These are phyloP conservation scores for Tamias sibiricus DNA, from an alignment of 2,113 vertebrate genomes.

Conservation along the genomic window DNA sequence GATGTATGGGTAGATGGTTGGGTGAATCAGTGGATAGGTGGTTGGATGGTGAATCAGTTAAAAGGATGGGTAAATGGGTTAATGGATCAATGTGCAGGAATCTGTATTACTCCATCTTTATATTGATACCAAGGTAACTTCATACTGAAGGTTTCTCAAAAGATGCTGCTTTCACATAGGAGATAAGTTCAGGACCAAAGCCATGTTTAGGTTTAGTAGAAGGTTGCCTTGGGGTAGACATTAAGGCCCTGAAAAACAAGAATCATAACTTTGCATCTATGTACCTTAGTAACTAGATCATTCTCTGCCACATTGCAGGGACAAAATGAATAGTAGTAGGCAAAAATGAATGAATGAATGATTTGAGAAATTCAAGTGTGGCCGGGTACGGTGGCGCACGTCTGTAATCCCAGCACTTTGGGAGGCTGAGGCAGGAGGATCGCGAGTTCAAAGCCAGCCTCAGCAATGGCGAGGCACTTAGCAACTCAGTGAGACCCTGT, in stretches of 20 bases:
- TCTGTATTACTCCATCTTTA: background rate
- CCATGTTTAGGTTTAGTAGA: background rate
- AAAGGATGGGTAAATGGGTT: background rate
- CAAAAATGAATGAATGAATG: background rate
- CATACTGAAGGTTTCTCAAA: background rate
- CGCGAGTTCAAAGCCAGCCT: no score
- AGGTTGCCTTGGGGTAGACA: background rate
- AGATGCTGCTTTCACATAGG: background rate
- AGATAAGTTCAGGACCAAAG: background rate
- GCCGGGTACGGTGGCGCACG: no score
- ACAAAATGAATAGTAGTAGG: background rate
- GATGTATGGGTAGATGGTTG: background rate
- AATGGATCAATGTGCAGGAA: background rate
- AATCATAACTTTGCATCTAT: background rate
- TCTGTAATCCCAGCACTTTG: no score
- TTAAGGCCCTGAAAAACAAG: background rate
- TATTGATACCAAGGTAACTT: background rate
- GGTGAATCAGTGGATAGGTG: background rate
- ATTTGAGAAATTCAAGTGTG: background rate
- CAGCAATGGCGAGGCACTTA: no score
- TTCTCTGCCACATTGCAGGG: background rate
- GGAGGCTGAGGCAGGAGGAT: no score
- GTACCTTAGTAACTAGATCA: background rate
- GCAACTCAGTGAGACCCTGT: no score
- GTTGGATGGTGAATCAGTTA: background rate